Conservation (phyloP, 2,113 vertebrate species). For the Podocnemis expansa region DNA sequence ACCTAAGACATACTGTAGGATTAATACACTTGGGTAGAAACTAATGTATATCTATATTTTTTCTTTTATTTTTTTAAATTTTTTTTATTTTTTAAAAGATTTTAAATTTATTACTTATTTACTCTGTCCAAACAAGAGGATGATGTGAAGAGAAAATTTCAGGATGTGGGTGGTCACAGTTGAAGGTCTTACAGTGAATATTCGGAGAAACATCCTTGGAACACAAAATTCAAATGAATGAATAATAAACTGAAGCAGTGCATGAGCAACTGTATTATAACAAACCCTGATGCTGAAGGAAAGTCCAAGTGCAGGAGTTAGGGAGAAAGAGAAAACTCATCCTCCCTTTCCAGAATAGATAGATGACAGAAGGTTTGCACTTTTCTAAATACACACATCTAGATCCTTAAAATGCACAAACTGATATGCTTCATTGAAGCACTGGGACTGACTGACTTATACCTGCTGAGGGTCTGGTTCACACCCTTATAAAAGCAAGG, state of each 20-base stretch:
- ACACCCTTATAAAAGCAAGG: background rate
- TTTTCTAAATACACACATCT: background rate
- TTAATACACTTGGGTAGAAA: background rate
- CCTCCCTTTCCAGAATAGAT: background rate
- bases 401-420: background rate
- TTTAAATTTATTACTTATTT: background rate
- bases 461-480: background rate
- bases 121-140: background rate
- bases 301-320: constrained; percentile 23
- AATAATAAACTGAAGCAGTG: constrained; percentile 15
- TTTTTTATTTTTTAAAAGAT: background rate
- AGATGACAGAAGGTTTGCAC: background rate
- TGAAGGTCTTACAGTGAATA: constrained; percentile 38
- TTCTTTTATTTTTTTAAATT: too few species aligned
- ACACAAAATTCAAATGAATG: constrained; percentile 37
- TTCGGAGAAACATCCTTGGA: constrained; percentile 50
- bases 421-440: background rate
- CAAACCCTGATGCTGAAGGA: constrained; percentile 6
- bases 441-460: background rate
- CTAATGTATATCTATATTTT: background rate
- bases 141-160: constrained; percentile 28
- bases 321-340: background rate
- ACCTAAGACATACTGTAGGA: background rate
- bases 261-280: background rate
- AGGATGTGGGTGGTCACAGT: constrained; percentile 32